These are phyloP conservation scores for Mesopsocus fuscifrons DNA, from an alignment of 2,888 invertebrate species.

Conservation along the genomic window DNA sequence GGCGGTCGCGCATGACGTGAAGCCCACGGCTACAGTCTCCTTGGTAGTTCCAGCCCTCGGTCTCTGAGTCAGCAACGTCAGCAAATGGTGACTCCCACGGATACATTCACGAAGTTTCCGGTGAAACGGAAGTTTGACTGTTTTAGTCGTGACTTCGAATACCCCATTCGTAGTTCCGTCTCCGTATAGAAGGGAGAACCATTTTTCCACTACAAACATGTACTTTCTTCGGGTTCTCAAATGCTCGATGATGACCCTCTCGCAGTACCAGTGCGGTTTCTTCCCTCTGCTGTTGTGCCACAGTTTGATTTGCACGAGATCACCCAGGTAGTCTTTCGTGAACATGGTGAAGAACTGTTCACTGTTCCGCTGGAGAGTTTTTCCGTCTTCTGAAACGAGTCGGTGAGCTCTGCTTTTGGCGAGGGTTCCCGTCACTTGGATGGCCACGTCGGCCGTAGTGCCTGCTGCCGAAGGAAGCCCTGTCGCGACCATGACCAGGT, in stretches of 20 bases:
- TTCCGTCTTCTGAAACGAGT: not conserved
- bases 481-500: not conserved
- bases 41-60: not conserved
- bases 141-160: not conserved
- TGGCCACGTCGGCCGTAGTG: not conserved
- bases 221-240: not conserved
- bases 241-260: not conserved
- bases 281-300: slow-evolving; percentile 1
- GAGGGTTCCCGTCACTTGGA: not conserved
- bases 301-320: not conserved
- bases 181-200: slow-evolving; percentile 3
- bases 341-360: not conserved
- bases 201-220: not conserved
- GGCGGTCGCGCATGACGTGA: too few species aligned
- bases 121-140: not conserved
- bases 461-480: not conserved
- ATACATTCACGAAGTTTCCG: not conserved
- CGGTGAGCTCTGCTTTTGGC: not conserved
- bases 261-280: slow-evolving; percentile 5
- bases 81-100: not conserved
- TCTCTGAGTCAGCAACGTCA: not conserved
- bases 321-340: not conserved
- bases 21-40: slow-evolving; percentile 21
- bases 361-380: not conserved
- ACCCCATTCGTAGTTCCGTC: not conserved